A percentile compares a stretch with the other conserved stretches of the same genome.
Conservation (phyloP, 1,140 invertebrate species). For the Neoseiulus cucumeris region DNA sequence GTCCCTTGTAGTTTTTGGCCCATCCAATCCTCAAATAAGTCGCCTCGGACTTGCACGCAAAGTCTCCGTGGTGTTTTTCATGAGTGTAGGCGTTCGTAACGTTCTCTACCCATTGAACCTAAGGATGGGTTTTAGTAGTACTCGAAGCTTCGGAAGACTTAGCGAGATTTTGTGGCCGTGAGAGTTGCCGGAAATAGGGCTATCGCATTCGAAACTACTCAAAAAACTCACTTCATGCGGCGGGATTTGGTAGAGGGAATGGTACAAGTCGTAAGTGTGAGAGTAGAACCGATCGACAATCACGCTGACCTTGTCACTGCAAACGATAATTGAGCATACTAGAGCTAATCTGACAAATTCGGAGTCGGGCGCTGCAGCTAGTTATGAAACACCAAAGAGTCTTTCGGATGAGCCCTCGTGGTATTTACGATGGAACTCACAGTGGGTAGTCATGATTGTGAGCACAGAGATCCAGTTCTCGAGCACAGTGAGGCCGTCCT, state of each 20-base stretch:
- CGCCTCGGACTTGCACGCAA: background rate
- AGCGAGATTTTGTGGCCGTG: no score
- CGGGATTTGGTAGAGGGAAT: background rate
- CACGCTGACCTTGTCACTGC: background rate
- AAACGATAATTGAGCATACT: background rate
- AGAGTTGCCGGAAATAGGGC: no score
- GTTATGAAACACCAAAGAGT: no score
- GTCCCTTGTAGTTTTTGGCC: constrained; percentile 8
- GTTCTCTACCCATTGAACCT: constrained; percentile 7
- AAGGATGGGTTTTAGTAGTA: no score
- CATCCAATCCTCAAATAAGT: background rate
- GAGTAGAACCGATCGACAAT: constrained; percentile 3
- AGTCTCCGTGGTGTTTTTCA: constrained; percentile 6
- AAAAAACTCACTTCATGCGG: background rate
- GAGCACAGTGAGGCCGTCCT: background rate
- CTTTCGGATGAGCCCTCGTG: no score
- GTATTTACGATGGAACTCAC: background rate
- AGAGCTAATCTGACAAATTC: no score
- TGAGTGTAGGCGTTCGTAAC: background rate
- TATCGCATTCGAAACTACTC: no score
- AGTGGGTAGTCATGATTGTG: background rate
- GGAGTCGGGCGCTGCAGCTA: no score
- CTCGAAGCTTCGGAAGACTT: no score
- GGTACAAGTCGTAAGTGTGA: background rate
- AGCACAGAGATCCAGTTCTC: background rate